These are phyloP conservation scores for Calidris pygmaea DNA, from an alignment of 2,113 vertebrate genomes.

Conservation along the genomic window DNA sequence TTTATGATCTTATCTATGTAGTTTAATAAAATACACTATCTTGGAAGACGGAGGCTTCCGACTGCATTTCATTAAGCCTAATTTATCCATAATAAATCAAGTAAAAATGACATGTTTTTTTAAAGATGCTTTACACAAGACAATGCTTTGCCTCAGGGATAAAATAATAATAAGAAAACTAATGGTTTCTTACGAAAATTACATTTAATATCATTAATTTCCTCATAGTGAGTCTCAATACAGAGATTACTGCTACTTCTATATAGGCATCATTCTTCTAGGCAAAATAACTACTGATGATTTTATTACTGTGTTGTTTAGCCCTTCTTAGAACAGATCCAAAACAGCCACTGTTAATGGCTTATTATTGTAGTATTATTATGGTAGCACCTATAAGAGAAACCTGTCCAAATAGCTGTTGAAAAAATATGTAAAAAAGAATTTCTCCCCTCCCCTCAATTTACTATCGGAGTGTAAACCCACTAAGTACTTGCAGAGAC, in stretches of 20 bases:
- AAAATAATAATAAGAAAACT: background rate
- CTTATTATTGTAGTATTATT: background rate
- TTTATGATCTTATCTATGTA: background rate
- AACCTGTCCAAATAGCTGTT: background rate
- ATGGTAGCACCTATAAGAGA: background rate
- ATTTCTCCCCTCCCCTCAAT: background rate
- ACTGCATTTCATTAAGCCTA: background rate
- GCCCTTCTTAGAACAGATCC: background rate
- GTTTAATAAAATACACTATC: background rate
- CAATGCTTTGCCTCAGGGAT: background rate
- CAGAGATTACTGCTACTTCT: background rate
- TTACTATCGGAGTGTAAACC: background rate
- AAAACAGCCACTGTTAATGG: background rate
- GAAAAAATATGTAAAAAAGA: background rate
- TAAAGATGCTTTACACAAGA: background rate
- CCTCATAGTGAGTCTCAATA: background rate
- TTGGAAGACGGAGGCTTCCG: background rate
- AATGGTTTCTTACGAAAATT: background rate
- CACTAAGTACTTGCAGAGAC: background rate
- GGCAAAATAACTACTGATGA: background rate
- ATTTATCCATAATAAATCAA: background rate
- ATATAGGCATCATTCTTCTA: background rate
- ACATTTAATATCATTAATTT: background rate
- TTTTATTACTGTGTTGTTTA: background rate
- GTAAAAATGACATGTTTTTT: background rate